Base-by-base conservation (phyloP, 2,113 vertebrate species). In the Cheirogaleus medius region DNA sequence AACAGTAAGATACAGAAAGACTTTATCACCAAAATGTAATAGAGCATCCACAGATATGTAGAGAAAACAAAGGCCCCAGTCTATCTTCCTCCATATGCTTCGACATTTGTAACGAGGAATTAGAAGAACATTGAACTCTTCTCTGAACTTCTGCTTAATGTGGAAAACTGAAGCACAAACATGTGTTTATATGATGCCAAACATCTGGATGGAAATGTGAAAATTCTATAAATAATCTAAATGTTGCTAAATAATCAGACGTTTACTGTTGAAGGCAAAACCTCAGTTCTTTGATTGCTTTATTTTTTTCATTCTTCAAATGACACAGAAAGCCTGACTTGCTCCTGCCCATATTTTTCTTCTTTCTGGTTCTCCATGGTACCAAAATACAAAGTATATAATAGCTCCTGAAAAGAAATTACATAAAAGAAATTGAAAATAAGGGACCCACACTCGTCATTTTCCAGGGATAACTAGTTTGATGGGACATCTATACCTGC, bases 201-300 rank as follows among this genome's bases (percentile, higher is more conserved):
- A 87, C 37, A 95, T 90, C 87, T 90, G 84, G 90, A 49, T 32
- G 21, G 69, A 91, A 84, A 96, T n/a, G 13, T 64, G 52, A 83
- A 91, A 90, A 81, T 37, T 88, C 87, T 90, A 89, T 42, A 91
- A 97, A 92, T 93, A 95, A 89, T 76, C 69, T 25, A 64, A n/a
- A 87, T 80, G 84, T 34, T 96, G 83, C 25, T 92, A 94, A 97
- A 87, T 27, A 83, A 15, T 39, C 63, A 95, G n/a, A 77, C 8
- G 37, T 9, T 81, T 64, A 39, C 34, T 23, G 10, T 78, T n/a
- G 37, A 83, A 69, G n/a, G 37, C 91, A 96, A 90, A 82, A 84
- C 29, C 23, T 78, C 21, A 18, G 29, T 21, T 89, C 60, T 91
- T 68, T 49, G 34, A 49, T 29, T 54, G 11, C 44, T 49, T 78